phyloP scores from a whole-genome alignment of 2,113 vertebrate species.

The Lanius collurio region DNA sequence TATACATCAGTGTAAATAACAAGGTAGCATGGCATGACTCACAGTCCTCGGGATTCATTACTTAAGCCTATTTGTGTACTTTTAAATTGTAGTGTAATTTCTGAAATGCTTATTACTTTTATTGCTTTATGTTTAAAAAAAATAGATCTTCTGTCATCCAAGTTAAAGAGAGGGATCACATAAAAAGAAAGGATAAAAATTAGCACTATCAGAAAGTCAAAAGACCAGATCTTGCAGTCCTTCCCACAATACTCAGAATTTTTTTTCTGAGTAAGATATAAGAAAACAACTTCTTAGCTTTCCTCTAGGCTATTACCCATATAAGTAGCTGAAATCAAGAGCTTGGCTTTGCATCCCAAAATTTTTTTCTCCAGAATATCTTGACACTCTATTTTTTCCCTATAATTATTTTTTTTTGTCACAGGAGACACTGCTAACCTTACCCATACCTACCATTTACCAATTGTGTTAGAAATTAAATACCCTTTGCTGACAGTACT shows the following conservation, averaged over 20 bases:
- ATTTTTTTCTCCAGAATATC: not conserved
- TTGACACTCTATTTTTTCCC: not conserved
- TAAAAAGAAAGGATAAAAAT: not conserved
- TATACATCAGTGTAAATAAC: constrained; percentile 1
- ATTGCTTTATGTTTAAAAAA: not conserved
- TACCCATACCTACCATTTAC: not conserved
- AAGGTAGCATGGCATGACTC: constrained; percentile 12
- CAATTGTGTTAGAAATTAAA: not conserved
- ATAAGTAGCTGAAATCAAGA: not conserved
- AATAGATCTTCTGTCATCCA: not conserved
- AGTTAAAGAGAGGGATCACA: not conserved
- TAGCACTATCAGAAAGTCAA: not conserved
- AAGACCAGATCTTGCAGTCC: not conserved
- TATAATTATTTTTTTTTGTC: not conserved
- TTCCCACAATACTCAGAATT: not conserved
- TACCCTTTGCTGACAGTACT: not conserved
- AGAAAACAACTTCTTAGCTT: not conserved
- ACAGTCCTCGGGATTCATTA: not conserved
- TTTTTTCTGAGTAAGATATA: not conserved
- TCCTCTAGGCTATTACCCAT: not conserved
- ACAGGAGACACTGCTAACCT: not conserved
- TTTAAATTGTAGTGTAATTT: not conserved
- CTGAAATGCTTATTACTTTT: not conserved
- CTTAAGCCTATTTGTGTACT: not conserved
- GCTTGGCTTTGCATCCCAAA: not conserved